These are phyloP conservation scores for Anableps anableps DNA, from an alignment of 2,797 vertebrate species.

Conservation along the genomic window DNA sequence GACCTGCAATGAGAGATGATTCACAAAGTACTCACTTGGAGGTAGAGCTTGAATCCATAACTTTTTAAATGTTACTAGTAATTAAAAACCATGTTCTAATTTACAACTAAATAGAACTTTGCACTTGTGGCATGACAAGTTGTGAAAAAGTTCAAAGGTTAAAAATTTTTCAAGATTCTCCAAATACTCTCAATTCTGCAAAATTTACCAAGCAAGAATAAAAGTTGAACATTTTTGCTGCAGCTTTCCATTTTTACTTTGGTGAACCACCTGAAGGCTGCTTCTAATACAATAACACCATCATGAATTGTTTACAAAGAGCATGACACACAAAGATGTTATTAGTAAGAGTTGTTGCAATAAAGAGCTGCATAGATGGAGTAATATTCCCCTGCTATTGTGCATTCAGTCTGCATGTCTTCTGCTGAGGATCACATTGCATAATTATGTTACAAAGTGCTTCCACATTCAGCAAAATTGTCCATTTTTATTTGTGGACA, in stretches of 20 bases:
- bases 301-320: not conserved
- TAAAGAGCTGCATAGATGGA: not conserved
- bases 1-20: not conserved
- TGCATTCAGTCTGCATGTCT: not conserved
- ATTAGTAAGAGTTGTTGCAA: not conserved
- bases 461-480: constrained; percentile 40
- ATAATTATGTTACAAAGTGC: constrained; percentile 54
- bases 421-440: constrained; percentile 31
- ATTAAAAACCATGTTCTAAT: no score
- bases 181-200: not conserved
- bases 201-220: not conserved
- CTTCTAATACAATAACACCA: no score
- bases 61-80: no score
- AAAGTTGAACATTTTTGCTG: not conserved
- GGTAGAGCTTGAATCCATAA: no score
- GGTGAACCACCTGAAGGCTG: no score
- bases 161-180: not conserved
- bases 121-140: no score
- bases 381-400: not conserved
- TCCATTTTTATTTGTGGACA: constrained; percentile 67
- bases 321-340: not conserved
- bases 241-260: not conserved
- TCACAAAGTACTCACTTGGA: not conserved
- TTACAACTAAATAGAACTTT: no score
- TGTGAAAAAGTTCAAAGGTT: not conserved